Base-by-base conservation (phyloP, 2,113 vertebrate species). In the Corythornis cristatus region DNA sequence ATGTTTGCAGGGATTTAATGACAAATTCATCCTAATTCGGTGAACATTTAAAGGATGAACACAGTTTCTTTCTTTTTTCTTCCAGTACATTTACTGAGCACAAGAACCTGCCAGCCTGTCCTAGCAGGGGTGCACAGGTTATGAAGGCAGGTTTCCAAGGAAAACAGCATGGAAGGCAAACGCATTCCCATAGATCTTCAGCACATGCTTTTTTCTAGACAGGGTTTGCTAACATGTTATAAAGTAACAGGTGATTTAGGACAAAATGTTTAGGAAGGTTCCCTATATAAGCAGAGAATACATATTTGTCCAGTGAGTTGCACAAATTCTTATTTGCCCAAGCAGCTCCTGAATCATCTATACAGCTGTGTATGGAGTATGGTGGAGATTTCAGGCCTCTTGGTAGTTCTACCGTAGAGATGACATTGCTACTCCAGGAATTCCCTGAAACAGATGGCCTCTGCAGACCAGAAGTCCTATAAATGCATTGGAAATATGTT, bases 381-480 rank as follows among this genome's bases (percentile, higher is more conserved):
- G 37, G 43, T 60, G 46, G 78, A 70, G 42, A 73, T 71, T 89
- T 74, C 56, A 74, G n/a, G 18, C 33, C 53, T 85, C 64, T 71
- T 48, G 11, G 12, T 71, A 89, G 48, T 88, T 58, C 79, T 95
- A 15, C 79, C 70, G 74, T 65, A 77, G 90, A 86, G 56, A 86
- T 91, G 80, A 87, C 62, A 77, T 8, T 89, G 74, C 65, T 94
- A 60, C 92, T 96, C 84, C 77, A 87, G 85, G 95, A 93, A 90
- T 93, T 87, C 77, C 68, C 81, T 87, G 29, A 65, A 93, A 88
- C 86, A 96, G 93, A 89, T 91, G 95, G 83, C 65, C 81, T 93
- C 79, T 93, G 82, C 85, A 88, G 95, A 96, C 83, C 83, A 94
- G 84, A 95, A 96, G 65, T 96, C 71, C 71, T 83, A 83, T 71